Conservation (phyloP, 2,888 invertebrate species). For the Coelopa pilipes region DNA sequence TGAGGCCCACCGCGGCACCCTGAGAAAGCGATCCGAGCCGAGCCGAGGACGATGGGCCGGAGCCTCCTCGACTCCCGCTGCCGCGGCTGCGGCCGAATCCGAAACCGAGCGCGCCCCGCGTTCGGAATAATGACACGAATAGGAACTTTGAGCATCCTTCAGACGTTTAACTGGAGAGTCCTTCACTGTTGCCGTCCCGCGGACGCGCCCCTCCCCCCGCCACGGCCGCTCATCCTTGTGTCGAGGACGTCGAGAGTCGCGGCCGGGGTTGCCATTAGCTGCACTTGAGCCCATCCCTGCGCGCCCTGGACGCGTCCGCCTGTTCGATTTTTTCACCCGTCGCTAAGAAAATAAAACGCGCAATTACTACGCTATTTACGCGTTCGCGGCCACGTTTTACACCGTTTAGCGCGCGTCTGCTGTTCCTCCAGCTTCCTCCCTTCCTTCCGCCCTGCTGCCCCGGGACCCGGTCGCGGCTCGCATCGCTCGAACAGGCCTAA, state of each 20-base stretch:
- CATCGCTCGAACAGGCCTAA: conserved; percentile 51
- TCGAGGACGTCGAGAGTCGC: not conserved
- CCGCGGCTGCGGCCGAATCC: too few relatives aligned
- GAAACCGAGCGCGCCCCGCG: not conserved
- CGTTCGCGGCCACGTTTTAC: conserved; percentile 24
- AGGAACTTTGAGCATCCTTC: conserved; percentile 18
- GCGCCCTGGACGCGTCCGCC: too few relatives aligned
- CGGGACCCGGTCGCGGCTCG: too few relatives aligned
- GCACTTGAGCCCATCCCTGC: too few relatives aligned
- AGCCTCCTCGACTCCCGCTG: too few relatives aligned
- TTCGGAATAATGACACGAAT: conserved; percentile 1
- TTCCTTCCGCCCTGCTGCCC: too few relatives aligned
- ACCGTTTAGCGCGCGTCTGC: conserved; percentile 19
- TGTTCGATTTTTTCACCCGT: not conserved
- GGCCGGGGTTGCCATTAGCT: too few relatives aligned
- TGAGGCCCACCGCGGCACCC: not conserved
- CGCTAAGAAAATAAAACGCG: conserved; percentile 31
- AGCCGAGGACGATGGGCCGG: too few relatives aligned
- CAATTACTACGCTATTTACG: conserved; percentile 34
- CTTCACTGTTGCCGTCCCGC: not conserved
- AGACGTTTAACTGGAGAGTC: conserved; percentile 26
- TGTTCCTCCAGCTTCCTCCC: not conserved
- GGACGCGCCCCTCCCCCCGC: too few relatives aligned
- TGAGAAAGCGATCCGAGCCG: too few relatives aligned
- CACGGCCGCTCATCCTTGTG: conserved; percentile 15